Base-by-base conservation (phyloP, 1,140 invertebrate species). In the Nautilus pompilius region DNA sequence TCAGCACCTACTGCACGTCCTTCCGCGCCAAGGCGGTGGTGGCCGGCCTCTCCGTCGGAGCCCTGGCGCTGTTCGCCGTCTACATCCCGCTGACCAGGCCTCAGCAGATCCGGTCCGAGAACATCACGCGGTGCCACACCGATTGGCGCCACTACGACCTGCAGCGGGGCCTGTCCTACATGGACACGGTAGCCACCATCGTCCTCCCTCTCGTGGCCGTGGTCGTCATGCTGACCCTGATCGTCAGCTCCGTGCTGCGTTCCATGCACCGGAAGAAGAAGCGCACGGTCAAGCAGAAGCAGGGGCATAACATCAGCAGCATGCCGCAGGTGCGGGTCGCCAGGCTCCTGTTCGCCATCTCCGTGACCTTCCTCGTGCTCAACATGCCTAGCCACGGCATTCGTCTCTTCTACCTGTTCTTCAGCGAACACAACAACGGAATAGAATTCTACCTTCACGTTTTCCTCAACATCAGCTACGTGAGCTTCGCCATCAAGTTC, bases 1-100 rank as follows among this genome's bases (percentile, higher is more conserved):
- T 91, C 0, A 89, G 89, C 29, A 85, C 87, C 2, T 87, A 92
- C 78, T 93, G 91, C 76, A 93, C 92, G 0, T 53, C 62, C 20
- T 80, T 84, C 0, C 82, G 91, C n/a, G 91, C 92, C 0, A 89
- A 87, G 71, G 80, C 82, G 1, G 85, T 89, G 0, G 83, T 91
- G 0, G 57, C 76, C 0, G 69, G 80, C 0, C 72, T 92, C 0
- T 84, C 84, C 0, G 6, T 85, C 2, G 66, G 84, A 0, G 86
- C 88, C 0, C 66, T 88, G 15, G 22, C 87, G 0, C 58, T 88
- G 3, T 89, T 88, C 71, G 73, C 86, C 17, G 48, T 65, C 3
- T 57, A 66, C 0, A 60, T 63, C 2, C 48, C 67, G 10, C 63
- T 67, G 0, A 70, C 69, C 6, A 32, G 65, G 41, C 62, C 67